Base-by-base conservation (phyloP, 2,888 invertebrate genomes). In the Sarcophaga subvicina region DNA sequence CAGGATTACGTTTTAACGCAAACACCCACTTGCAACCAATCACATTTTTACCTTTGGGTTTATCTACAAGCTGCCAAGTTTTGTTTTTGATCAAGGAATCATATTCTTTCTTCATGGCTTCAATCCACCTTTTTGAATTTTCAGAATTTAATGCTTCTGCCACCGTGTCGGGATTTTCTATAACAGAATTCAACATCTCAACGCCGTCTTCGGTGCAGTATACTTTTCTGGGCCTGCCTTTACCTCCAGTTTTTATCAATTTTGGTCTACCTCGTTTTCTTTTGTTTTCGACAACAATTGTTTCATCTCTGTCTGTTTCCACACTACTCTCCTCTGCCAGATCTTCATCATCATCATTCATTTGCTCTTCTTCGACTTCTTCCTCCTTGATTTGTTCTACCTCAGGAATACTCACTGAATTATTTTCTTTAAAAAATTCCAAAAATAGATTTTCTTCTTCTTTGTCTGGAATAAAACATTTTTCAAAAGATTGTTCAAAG, bases 71-170 rank as follows among this genome's bases (percentile, higher is more conserved):
- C 3, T 81, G 75, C 85, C 88, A 88, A 8, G 89, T 89, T 47
- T 85, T 62, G 70, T 90, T 90, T 72, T 89, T 88, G 27, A 88
- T 84, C 17, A 90, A 77, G 14, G 89, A 88, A 37, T 76, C 78
- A 66, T 89, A 89, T 79, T 89, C 88, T 45, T 66, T 17, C 45
- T 72, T 37, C 89, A 89, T 90, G 37, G 90, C 91, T 69, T 83
- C 71, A 66, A 77, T 82, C 88, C 86, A 88, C n/a, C 80, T 71
- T 14, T n/a, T 47, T 10, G 62, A 71, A 45, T 64, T 66, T 71
- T 83, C 78, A 17, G 86, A 83, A 25, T 67, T 79, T 37, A 88
- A 70, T 8, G 84, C 83, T 20, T 83, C 77, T 20, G 75, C 63
- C 37, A 83, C 62, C 4, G 82, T 82, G 10, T 45, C 37, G 27